Evolutionary conservation across 2,797 vertebrate genomes (phyloP), one percentile per base, ranked within the genome.

Genomic region (Otolemur crassicaudatus): DNA sequence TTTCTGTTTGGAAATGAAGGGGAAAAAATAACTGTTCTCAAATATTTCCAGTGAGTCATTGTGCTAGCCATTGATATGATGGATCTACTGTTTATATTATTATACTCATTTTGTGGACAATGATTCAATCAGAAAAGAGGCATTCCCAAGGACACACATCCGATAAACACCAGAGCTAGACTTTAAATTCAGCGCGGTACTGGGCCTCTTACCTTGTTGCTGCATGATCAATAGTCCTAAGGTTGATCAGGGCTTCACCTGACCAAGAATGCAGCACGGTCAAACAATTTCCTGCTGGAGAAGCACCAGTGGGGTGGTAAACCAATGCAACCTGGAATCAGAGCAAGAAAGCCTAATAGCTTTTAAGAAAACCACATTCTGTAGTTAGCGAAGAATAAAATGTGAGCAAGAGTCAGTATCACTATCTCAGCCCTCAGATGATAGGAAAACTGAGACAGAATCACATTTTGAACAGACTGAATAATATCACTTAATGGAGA

Each of bases 401-500:
- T 31, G 34, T 61, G 13, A 67, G 5, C 31, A 67, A 80, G 12
- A 85, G 27, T 87, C 65, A 23, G 14, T 80, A n/a, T n/a, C 46
- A 72, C 20, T 91, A 77, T 29, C 11, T 89, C 49, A 88, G 65
- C 5, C 22, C 13, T 81, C 37, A 70, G 13, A 20, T 53, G 3
- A 56, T 7, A n/a, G 3, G 58, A 83, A 22, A 94, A 56, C 29
- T 53, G 40, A 73, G 34, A 75, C 77, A 31, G 7, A 77, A 72
- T 82, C 82, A 10, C 7, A 79, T 86, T 85, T 63, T 79, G 46
- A 87, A 63, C 14, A 90, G 53, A 94, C 87, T 58, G 43, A 95
- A 46, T 72, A 76, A 60, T 88, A 85, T 11, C 7, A 61, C 23
- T 65, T 72, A 86, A 56, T 29, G 23, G 46, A 82, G 14, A 82